A percentile compares a stretch with the other conserved stretches of the same genome.
Conservation (phyloP, 2,888 invertebrate genomes). For the Macrophya alboannulata region DNA sequence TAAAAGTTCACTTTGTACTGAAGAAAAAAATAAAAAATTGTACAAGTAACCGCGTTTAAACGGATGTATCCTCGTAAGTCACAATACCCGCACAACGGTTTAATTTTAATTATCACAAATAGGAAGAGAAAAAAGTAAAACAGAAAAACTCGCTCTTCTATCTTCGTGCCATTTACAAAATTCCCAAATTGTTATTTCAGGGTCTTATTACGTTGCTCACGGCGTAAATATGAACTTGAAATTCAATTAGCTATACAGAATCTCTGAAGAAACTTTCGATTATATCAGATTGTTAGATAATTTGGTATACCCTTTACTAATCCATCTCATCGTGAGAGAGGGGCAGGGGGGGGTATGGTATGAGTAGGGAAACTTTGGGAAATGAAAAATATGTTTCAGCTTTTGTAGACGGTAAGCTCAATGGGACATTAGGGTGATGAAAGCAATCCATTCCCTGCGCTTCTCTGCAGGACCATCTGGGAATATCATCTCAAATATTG, state of each 20-base stretch:
- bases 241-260: slow-evolving; percentile 26
- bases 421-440: slow-evolving; percentile 58
- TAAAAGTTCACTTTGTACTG: slow-evolving; percentile 47
- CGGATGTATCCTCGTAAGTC: background rate
- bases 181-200: background rate
- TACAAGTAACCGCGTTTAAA: slow-evolving; percentile 14
- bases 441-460: slow-evolving; percentile 52
- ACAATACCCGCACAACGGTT: background rate
- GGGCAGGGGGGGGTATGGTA: background rate
- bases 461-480: slow-evolving; percentile 57
- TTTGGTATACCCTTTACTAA: slow-evolving; percentile 21
- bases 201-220: background rate
- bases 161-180: background rate
- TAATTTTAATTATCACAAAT: background rate
- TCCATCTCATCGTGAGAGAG: slow-evolving; percentile 16
- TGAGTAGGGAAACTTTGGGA: slow-evolving; percentile 56
- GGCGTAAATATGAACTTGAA: background rate
- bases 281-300: background rate
- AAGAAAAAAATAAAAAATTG: background rate
- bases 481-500: slow-evolving; percentile 66
- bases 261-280: slow-evolving; percentile 8
- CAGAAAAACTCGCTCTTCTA: background rate
- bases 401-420: slow-evolving; percentile 55
- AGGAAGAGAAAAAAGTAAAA: background rate
- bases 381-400: slow-evolving; percentile 70